phyloP scores from a whole-genome alignment of 2,113 vertebrate genomes.

The Ivindomyrus marchei region DNA sequence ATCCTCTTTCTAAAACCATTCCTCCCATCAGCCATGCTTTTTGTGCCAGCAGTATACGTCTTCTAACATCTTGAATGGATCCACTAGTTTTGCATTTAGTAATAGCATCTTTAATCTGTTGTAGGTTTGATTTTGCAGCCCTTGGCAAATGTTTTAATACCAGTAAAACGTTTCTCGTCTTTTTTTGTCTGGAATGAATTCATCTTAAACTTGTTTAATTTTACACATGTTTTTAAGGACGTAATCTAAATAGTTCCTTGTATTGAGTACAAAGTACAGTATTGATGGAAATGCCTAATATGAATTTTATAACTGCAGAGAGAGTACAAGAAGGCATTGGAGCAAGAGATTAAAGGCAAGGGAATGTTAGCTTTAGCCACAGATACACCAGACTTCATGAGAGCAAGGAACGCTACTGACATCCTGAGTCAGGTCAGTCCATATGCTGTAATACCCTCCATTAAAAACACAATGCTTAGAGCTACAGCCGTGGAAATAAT shows the following conservation, averaged over 20 bases:
- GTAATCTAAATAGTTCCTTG: neutral
- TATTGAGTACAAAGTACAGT: neutral
- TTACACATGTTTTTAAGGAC: neutral
- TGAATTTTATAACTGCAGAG: conserved; percentile 59
- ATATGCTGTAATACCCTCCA: neutral
- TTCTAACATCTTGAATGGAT: conserved; percentile 11
- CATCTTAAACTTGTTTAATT: neutral
- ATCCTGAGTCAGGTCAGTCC: conserved; percentile 90
- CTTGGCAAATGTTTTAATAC: neutral
- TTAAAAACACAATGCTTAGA: neutral
- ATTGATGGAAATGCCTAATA: neutral
- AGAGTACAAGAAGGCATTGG: conserved; percentile 87
- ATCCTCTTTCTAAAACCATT: neutral
- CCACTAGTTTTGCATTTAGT: neutral
- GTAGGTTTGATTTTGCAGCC: conserved; percentile 38
- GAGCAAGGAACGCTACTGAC: conserved; percentile 90
- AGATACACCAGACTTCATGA: conserved; percentile 89
- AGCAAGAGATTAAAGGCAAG: conserved; percentile 85
- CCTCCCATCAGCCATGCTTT: conserved; percentile 7
- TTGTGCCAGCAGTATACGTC: neutral
- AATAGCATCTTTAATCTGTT: neutral
- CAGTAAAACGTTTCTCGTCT: neutral
- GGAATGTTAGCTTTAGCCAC: conserved; percentile 81
- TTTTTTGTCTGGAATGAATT: neutral
- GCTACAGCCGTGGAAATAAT: too few relatives aligned